Evolutionary conservation across 2,113 vertebrate species (phyloP).

Genomic region (Alethe diademata): DNA sequence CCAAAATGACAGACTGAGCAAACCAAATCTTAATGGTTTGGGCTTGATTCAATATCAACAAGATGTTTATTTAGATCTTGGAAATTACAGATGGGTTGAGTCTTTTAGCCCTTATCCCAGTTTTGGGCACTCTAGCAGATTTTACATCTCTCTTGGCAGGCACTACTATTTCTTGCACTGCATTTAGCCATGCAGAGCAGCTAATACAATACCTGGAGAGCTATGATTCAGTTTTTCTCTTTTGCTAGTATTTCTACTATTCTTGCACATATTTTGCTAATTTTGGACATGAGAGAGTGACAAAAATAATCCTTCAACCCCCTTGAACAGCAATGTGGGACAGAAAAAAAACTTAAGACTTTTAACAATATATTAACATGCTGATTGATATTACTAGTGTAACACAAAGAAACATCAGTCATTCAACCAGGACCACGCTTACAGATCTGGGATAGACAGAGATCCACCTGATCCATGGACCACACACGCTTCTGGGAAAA

Average conservation of each 20-base stretch:
- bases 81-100: background rate
- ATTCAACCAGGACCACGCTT: background rate
- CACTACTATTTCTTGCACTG: background rate
- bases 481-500: background rate
- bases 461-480: background rate
- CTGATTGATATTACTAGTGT: background rate
- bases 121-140: background rate
- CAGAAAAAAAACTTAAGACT: background rate
- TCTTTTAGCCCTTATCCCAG: background rate
- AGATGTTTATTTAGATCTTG: background rate
- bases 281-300: background rate
- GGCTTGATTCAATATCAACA: conserved; percentile 1
- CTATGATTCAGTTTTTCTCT: background rate
- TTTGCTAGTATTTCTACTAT: background rate
- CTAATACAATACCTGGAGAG: background rate
- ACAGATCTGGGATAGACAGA: background rate
- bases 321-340: background rate
- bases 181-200: background rate
- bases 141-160: background rate
- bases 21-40: background rate
- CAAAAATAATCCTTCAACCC: background rate
- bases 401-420: background rate
- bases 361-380: background rate
- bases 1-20: background rate
- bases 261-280: background rate